Base-by-base conservation (phyloP, 2,113 vertebrate genomes). In the Odontesthes bonariensis region DNA sequence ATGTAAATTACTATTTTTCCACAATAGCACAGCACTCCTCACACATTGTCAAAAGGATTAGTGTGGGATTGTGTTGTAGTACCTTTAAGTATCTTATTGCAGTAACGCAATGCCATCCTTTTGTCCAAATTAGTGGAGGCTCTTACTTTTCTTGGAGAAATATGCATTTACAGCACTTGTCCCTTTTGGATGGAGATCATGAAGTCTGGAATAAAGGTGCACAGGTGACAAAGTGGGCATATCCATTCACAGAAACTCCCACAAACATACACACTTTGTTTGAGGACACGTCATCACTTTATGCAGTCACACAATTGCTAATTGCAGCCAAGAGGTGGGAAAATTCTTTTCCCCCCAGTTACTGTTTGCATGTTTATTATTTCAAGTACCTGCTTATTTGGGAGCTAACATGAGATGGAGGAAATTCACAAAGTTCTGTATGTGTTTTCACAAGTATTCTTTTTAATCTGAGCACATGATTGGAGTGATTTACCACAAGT, bases 171-270 rank as follows among this genome's bases (percentile, higher is more conserved):
- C 66, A 73, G 61, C 0, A 13, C 60, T 69, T 19, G 62, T 70
- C 40, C 23, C 46, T 77, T 35, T 20, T 88, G 82, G 83, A 88
- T 84, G 46, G 14, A 76, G 70, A 14, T 64, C 49, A n/a, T 22
- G 74, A 55, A 55, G 44, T 51, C 35, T 13, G 12, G n/a, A 58
- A 58, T 32, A 55, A 60, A 61, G 52, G 35, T 19, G 13, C 27
- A 32, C 58, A 69, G 19, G 11, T 64, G 49, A 57, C 3, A 11
- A 13, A 57, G 13, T 11, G 6, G 16, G 8, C 42, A 60, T 33
- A 72, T 49, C 62, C 53, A 69, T 56, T 32, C 16, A n/a, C 42
- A 11, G 16, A 73, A 44, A 70, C 11, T n/a, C 59, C 38, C 20
- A 31, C 40, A 54, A 14, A 49, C 27, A 33, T 16, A 3, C 12